Base-by-base conservation (phyloP, 1,140 invertebrate species). In the Tetraneura akinire region DNA sequence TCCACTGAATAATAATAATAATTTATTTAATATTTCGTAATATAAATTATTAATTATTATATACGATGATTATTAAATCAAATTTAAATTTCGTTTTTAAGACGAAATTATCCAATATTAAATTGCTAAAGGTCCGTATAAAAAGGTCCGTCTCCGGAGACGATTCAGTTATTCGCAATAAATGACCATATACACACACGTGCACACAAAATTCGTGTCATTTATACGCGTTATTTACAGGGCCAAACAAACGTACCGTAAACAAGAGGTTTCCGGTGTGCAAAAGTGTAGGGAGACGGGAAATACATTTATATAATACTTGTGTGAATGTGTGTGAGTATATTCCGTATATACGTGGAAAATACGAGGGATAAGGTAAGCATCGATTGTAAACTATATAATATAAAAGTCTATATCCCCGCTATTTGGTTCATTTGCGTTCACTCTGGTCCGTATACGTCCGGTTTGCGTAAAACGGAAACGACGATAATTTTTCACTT, bases 211-310 rank as follows among this genome's bases (percentile, higher is more conserved):
- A 57, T 32, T 51, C 32, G 11, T 57, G 55, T 60, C 49, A 76
- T 76, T 76, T 76, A 76, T 76, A 60, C 74, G 37, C 21, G 55
- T 78, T 78, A 62, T 62, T 78, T 47, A 78, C 74, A 42, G 74
- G 53, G 55, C 47, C 74, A n/a, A 62, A 78, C 74, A 45, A 62
- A 62, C 37, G 55, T 45, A 78, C 74, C 55, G 74, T 78, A 60
- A 78, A 78, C 74, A 47, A 78, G 74, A 78, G 74, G 74, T 78
- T 62, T 78, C 53, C 74, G 37, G 74, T 10, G 71, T 23, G 51
- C 21, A 74, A 57, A 32, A 51, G 26, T 21, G 26, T 29, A 53
- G 71, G 49, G 71, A 55, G 51, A 51, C 18, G 16, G 16, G 51
- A 73, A 73, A 51, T 26, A 37, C 32, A 37, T 37, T 3, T 37